Evolutionary conservation across 1,140 invertebrate genomes (phyloP), one percentile per base, ranked within the genome.

Genomic region (Sminthurinus signatus): DNA sequence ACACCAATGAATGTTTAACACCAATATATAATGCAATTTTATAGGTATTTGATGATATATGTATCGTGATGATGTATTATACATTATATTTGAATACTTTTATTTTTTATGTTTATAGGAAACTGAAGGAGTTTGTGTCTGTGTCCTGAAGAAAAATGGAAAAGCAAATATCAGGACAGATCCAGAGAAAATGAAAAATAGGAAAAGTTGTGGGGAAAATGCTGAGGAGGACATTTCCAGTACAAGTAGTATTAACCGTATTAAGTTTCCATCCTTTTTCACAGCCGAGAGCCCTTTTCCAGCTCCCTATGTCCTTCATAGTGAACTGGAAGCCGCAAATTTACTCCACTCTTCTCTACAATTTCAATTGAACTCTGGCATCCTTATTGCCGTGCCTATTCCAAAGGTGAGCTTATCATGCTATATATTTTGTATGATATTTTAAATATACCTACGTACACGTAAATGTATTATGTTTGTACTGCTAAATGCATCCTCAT

Each of bases 61-160:
- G n/a, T n/a, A n/a, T n/a, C n/a, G n/a, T n/a, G n/a, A n/a, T n/a
- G n/a, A n/a, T n/a, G n/a, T n/a, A n/a, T n/a, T n/a, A n/a, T n/a
- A n/a, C n/a, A n/a, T n/a, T n/a, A n/a, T n/a, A n/a, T n/a, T n/a
- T n/a, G n/a, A n/a, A n/a, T n/a, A n/a, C n/a, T n/a, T n/a, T n/a
- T n/a, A n/a, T n/a, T n/a, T n/a, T n/a, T n/a, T n/a, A n/a, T n/a
- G n/a, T n/a, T n/a, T n/a, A n/a, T n/a, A 93, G 88, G 95, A 98
- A 81, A 97, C 93, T 1, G 85, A 93, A 77, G 93, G 95, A 10
- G 93, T 98, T 0, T 89, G 88, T 73, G 92, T 98, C 0, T 83
- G 86, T 44, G 85, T 88, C 0, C 86, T 85, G 67, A 87, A 87
- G 1, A 67, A 81, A 2, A 78, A 77, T 0, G 76, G 76, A 8